Conservation (phyloP, 2,113 vertebrate species). For the Chaetops frenatus region DNA sequence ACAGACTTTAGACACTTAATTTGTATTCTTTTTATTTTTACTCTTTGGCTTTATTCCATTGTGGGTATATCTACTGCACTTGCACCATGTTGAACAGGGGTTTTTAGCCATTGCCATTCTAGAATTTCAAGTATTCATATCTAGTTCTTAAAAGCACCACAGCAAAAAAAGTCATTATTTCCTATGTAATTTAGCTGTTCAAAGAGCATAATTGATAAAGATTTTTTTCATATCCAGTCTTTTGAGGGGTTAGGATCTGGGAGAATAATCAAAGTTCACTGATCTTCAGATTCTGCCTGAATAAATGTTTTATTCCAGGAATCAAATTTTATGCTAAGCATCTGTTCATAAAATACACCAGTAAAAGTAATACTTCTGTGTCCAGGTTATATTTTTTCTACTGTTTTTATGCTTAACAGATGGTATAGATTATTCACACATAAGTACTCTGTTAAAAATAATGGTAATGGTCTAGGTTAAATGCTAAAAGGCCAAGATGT, state of each 20-base stretch:
- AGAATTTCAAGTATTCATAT: not conserved
- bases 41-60: not conserved
- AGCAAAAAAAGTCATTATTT: not conserved
- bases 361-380: not conserved
- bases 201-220: not conserved
- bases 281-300: not conserved
- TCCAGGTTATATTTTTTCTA: constrained; percentile 2
- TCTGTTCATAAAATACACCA: not conserved
- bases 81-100: accelerated
- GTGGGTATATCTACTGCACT: not conserved
- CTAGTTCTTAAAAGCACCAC: not conserved
- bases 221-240: not conserved
- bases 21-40: not conserved
- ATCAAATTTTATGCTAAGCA: not conserved
- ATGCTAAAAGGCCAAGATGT: not conserved
- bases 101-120: not conserved
- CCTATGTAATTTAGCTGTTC: not conserved
- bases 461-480: not conserved
- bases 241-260: not conserved
- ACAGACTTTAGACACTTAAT: not conserved
- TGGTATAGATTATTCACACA: constrained; percentile 3
- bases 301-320: not conserved
- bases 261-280: not conserved
- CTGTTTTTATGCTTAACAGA: not conserved
- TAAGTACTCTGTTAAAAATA: not conserved